Percentiles rank a stretch among this genome's conserved stretches.
These are phyloP conservation scores for Zoanthus sansibaricus DNA, from an alignment of 92 coral and sea anemone species.

Conservation along the genomic window DNA sequence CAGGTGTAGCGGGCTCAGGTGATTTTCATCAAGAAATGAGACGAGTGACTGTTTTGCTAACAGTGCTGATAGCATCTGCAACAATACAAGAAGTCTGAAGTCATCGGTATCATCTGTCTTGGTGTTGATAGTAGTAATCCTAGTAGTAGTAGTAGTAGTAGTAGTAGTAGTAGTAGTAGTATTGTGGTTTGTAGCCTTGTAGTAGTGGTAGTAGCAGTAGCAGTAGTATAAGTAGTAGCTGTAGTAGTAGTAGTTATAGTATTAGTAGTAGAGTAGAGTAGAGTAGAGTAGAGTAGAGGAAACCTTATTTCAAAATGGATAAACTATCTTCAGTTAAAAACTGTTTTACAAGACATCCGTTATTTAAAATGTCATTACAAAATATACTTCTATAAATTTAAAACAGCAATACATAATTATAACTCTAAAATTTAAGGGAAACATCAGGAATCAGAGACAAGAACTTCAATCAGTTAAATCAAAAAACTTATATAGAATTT, in stretches of 20 bases:
- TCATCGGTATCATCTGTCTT: not conserved
- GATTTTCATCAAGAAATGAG: conserved; percentile 75
- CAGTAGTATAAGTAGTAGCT: not conserved
- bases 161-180: not conserved
- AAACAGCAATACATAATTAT: too few relatives aligned
- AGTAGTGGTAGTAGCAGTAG: not conserved
- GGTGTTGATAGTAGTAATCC: not conserved
- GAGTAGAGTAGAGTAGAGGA: too few relatives aligned
- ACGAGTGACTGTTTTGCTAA: conserved; percentile 63
- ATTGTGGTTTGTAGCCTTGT: not conserved
- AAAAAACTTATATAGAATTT: too few relatives aligned
- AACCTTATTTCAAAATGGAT: too few relatives aligned
- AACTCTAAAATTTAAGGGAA: too few relatives aligned
- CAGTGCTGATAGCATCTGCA: conserved; percentile 65
- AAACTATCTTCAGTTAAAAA: too few relatives aligned
- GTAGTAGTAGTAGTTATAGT: conserved; percentile 6
- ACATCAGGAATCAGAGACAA: not conserved
- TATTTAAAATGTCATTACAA: too few relatives aligned
- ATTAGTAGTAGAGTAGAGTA: not conserved
- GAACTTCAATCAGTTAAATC: too few relatives aligned
- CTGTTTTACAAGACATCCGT: too few relatives aligned
- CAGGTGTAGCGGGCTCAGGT: conserved; percentile 81
- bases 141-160: too few relatives aligned
- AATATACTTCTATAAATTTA: too few relatives aligned
- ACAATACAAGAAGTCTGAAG: not conserved